A percentile compares a stretch with the other conserved stretches of the same genome.
Conservation (phyloP, 2,113 vertebrate genomes). For the Syrmaticus mikado region DNA sequence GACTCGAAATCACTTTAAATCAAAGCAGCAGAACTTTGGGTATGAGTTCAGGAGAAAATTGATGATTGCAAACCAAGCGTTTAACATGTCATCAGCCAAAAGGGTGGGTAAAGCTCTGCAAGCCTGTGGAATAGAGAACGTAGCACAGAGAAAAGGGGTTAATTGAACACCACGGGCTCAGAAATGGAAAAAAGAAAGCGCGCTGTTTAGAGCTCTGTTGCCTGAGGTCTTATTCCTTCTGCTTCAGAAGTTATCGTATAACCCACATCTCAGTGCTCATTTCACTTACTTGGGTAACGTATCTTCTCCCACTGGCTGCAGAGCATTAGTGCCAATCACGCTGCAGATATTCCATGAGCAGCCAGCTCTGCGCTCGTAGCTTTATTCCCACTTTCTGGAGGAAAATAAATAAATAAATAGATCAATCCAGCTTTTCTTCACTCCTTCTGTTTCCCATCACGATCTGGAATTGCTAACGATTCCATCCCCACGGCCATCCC, state of each 20-base stretch:
- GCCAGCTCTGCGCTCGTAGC: neutral
- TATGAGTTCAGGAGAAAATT: constrained; percentile 46
- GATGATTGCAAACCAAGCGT: constrained; percentile 11
- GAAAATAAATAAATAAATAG: neutral
- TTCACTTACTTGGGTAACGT: neutral
- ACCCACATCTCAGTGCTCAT: neutral
- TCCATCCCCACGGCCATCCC: constrained; percentile 9
- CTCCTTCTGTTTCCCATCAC: constrained; percentile 62
- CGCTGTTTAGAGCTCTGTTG: neutral
- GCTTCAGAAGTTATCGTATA: constrained; percentile 38
- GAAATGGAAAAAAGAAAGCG: neutral
- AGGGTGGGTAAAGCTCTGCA: neutral
- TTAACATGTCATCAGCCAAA: constrained; percentile 11
- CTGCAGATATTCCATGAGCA: constrained; percentile 10
- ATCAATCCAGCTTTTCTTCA: neutral
- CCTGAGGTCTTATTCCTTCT: constrained; percentile 46
- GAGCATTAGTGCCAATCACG: constrained; percentile 6
- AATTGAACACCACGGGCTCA: neutral
- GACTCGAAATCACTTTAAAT: constrained; percentile 44
- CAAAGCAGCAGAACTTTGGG: constrained; percentile 36
- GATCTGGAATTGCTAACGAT: constrained; percentile 48
- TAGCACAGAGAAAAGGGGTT: constrained; percentile 9
- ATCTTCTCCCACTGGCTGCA: constrained; percentile 15
- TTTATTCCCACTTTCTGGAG: neutral
- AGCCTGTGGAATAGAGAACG: neutral